These are phyloP conservation scores for Plecotus auritus DNA, from an alignment of 2,113 vertebrate species.

Conservation along the genomic window DNA sequence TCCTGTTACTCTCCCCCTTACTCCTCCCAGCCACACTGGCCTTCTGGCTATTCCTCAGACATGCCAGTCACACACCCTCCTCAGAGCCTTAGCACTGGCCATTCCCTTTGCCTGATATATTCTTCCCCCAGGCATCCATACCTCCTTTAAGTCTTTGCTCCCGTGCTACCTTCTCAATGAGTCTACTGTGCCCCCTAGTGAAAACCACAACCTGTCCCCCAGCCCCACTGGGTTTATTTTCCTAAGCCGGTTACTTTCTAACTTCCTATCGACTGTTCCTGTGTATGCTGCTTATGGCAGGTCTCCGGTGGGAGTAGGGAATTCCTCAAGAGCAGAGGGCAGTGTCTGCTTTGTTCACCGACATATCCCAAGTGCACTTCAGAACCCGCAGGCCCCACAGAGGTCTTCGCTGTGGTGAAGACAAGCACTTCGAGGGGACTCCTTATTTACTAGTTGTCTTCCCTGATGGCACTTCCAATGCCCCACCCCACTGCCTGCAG, in stretches of 20 bases:
- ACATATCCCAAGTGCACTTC: not conserved
- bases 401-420: not conserved
- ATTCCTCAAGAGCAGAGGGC: not conserved
- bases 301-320: not conserved
- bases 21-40: too few species aligned
- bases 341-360: not conserved
- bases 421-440: too few species aligned
- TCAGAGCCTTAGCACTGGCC: not conserved
- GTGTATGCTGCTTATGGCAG: too few species aligned
- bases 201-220: not conserved
- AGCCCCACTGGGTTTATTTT: not conserved
- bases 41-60: not conserved
- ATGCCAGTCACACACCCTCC: not conserved
- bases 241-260: not conserved
- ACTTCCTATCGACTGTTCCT: not conserved
- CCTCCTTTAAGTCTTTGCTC: not conserved
- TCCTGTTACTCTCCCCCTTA: too few species aligned
- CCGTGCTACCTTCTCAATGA: not conserved
- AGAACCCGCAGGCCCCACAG: rapidly evolving
- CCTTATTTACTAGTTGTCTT: not conserved
- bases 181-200: not conserved
- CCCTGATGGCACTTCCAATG: too few species aligned
- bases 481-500: not conserved
- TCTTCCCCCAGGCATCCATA: not conserved
- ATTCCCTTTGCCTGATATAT: not conserved